Evolutionary conservation across 2,888 invertebrate genomes (phyloP), one percentile per base, ranked within the genome.

Genomic region (Pandemis heparana): DNA sequence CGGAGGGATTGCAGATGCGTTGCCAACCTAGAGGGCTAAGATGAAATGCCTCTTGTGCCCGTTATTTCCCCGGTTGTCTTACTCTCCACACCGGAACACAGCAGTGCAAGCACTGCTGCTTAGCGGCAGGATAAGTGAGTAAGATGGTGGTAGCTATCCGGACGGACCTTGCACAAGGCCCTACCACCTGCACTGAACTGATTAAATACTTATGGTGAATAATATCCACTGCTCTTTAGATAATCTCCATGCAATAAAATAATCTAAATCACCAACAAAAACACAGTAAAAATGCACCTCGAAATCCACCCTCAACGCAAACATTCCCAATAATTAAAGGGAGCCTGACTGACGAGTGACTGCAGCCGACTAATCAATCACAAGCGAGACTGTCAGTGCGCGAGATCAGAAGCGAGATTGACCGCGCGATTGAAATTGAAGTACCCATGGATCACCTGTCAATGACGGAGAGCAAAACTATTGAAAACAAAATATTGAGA

Each of bases 401-500:
- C 23, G 23, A 32, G 23, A 32, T 32, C 23, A 32, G 23, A 32
- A 32, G 51, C 16, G 48, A 9, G 56, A 59, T 65, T 64, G 64
- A 62, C 46, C 59, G 38, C 48, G 5, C 3, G 65, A 71, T 71
- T 71, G 65, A 61, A 66, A 66, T 61, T 71, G 65, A 66, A 60
- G 71, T 66, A 60, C 23, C 48, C 46, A 43, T 39, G 18, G 51
- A 51, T 60, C 71, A 65, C 65, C 71, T 60, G 71, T 6, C 7
- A 48, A 23, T 32, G 64, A 41, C 62, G 12, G 62, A 18, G 18
- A 18, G 18, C 16, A n/a, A 61, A 61, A 16, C 16, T 16, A 10
- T 41, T 5, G 16, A 51, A n/a, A 48, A 48, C n/a, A 1, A 6
- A 6, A 48, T 48, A n/a, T n/a, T 5, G n/a, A 48, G n/a, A 53